Percentiles rank a stretch among this genome's conserved stretches.
These are phyloP conservation scores for Polyergus mexicanus DNA, from an alignment of 1,140 invertebrate genomes.

Conservation along the genomic window DNA sequence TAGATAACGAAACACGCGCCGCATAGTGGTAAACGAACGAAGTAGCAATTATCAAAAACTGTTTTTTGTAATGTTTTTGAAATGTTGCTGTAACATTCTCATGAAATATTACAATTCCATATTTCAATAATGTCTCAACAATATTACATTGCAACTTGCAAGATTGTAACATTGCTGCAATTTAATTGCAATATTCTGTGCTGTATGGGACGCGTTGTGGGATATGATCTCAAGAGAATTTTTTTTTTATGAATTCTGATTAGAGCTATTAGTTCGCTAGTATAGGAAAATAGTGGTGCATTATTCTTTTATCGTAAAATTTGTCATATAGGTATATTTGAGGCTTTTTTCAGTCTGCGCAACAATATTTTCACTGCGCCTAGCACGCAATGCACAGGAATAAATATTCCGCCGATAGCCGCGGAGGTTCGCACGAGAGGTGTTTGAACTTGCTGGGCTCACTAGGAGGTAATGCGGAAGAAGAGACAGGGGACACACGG, in stretches of 20 bases:
- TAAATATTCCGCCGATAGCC: neutral
- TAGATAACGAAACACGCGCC: too few species aligned
- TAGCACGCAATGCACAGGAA: neutral
- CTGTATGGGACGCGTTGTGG: neutral
- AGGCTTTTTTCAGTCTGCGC: neutral
- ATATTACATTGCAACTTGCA: too few species aligned
- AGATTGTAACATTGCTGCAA: too few species aligned
- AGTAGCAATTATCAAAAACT: too few species aligned
- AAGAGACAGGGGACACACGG: constrained; percentile 2
- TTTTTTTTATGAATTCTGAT: constrained; percentile 9
- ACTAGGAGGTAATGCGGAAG: constrained; percentile 29
- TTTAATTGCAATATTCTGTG: too few species aligned
- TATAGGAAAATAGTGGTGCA: neutral
- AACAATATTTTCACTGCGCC: constrained; percentile 30
- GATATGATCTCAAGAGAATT: constrained; percentile 16
- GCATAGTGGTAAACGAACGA: too few species aligned
- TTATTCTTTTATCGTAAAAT: neutral
- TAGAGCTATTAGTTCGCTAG: neutral
- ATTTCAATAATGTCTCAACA: too few species aligned
- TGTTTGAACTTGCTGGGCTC: constrained; percentile 12
- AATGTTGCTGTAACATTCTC: too few species aligned
- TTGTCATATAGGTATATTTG: neutral
- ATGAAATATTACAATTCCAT: too few species aligned
- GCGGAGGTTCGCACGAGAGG: too few species aligned
- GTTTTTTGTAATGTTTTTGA: too few species aligned